Percentiles rank a stretch among this genome's conserved stretches.
phyloP scores from a whole-genome alignment of 2,888 invertebrate genomes.

The Tachystola acroxantha region DNA sequence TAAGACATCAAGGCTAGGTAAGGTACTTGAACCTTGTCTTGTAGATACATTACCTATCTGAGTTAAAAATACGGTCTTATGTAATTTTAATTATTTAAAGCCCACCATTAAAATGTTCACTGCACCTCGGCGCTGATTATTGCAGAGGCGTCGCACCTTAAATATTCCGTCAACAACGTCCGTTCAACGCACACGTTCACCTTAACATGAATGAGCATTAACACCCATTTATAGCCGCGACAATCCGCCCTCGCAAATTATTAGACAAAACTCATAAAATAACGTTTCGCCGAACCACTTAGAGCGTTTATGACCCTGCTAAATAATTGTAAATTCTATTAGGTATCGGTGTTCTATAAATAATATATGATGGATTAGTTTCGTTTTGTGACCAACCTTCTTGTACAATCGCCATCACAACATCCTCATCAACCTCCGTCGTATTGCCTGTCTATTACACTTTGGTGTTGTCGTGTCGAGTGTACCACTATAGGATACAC shows the following conservation, averaged over 20 bases:
- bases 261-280: conserved; percentile 17
- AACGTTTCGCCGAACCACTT: conserved; percentile 12
- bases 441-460: no score
- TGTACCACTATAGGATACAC: no score
- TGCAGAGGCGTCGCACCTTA: conserved; percentile 47
- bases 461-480: no score
- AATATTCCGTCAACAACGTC: conserved; percentile 31
- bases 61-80: not conserved
- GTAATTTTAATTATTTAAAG: not conserved
- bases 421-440: no score
- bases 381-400: no score
- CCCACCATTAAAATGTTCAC: not conserved
- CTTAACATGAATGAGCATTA: conserved; percentile 45
- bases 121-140: conserved; percentile 15
- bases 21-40: no score
- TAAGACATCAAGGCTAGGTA: no score
- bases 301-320: not conserved
- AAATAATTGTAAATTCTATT: not conserved
- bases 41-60: no score
- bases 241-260: conserved; percentile 41
- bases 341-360: not conserved
- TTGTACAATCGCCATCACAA: no score
- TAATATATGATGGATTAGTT: no score
- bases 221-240: conserved; percentile 38
- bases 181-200: conserved; percentile 47